Conservation (phyloP, 1,140 invertebrate genomes). For the Drosophila rufa region DNA sequence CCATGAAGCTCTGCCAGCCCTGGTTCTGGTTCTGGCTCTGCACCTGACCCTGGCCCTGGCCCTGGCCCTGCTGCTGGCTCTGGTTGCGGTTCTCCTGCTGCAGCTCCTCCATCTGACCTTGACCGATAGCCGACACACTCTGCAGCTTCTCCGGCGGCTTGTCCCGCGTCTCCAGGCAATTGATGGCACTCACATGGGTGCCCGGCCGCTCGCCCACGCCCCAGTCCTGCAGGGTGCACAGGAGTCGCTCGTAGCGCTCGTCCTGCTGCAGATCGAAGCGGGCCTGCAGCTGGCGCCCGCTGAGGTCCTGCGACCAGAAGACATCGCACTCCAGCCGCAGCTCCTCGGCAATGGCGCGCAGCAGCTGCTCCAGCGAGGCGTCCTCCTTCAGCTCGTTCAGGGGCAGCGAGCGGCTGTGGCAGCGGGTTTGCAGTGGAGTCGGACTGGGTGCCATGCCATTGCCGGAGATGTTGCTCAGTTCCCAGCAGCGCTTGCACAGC, state of each 20-base stretch:
- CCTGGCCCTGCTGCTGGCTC: too few relatives aligned
- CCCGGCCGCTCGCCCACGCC: slow-evolving; percentile 80
- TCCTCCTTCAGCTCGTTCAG: slow-evolving; percentile 17
- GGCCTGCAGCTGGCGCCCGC: slow-evolving; percentile 46
- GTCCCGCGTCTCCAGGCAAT: slow-evolving; percentile 68
- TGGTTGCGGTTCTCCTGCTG: too few relatives aligned
- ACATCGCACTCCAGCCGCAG: slow-evolving; percentile 53
- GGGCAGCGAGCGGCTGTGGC: neutral
- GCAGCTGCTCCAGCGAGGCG: slow-evolving; percentile 47
- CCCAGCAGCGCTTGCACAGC: slow-evolving; percentile 29
- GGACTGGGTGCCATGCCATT: neutral
- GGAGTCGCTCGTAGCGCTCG: slow-evolving; percentile 79
- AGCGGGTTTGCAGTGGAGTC: neutral
- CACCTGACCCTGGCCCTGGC: too few relatives aligned
- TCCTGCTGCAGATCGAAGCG: slow-evolving; percentile 80
- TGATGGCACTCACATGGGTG: slow-evolving; percentile 80
- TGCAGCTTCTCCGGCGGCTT: slow-evolving; percentile 1
- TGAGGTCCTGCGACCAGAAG: slow-evolving; percentile 60
- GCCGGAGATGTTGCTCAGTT: slow-evolving; percentile 4
- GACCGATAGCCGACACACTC: too few relatives aligned
- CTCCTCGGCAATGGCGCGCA: slow-evolving; percentile 44
- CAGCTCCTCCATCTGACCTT: neutral
- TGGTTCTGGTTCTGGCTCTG: neutral
- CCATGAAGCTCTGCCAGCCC: slow-evolving; percentile 87
- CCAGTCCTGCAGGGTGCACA: slow-evolving; percentile 77